Conservation (phyloP, 2,888 invertebrate species). For the Onthophagus sagittarius region DNA sequence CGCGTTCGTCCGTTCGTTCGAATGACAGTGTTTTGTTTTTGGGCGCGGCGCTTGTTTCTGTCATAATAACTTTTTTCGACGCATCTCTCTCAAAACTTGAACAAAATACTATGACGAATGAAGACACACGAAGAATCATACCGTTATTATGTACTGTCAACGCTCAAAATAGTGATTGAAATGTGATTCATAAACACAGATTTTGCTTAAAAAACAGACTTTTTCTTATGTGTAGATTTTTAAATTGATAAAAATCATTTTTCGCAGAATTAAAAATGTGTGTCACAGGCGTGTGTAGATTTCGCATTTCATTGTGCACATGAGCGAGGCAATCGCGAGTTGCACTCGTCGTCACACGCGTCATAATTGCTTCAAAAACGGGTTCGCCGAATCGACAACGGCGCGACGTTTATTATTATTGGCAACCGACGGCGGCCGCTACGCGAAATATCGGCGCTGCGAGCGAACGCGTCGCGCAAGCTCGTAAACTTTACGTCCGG, state of each 20-base stretch:
- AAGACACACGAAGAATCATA: too few relatives aligned
- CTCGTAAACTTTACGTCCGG: constrained; percentile 33
- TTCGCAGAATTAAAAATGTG: too few relatives aligned
- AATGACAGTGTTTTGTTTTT: constrained; percentile 44
- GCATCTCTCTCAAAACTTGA: constrained; percentile 29
- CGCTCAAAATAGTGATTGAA: too few relatives aligned
- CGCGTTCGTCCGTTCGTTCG: constrained; percentile 42
- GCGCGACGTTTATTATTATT: not conserved
- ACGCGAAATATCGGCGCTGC: not conserved
- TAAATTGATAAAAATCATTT: too few relatives aligned
- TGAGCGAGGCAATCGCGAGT: not conserved
- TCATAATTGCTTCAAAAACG: constrained; percentile 1
- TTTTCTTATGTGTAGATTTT: too few relatives aligned
- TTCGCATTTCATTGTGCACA: not conserved
- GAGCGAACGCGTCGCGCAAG: constrained; percentile 7
- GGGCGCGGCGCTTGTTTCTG: constrained; percentile 45
- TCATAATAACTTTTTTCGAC: constrained; percentile 36
- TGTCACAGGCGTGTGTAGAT: too few relatives aligned
- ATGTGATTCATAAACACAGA: too few relatives aligned
- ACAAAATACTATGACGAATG: too few relatives aligned
- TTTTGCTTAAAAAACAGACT: too few relatives aligned
- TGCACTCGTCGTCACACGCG: not conserved
- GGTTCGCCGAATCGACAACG: constrained; percentile 14
- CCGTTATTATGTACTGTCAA: too few relatives aligned
- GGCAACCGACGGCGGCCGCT: not conserved